Conservation (phyloP, 2,113 vertebrate species). For the Delphinus delphis region DNA sequence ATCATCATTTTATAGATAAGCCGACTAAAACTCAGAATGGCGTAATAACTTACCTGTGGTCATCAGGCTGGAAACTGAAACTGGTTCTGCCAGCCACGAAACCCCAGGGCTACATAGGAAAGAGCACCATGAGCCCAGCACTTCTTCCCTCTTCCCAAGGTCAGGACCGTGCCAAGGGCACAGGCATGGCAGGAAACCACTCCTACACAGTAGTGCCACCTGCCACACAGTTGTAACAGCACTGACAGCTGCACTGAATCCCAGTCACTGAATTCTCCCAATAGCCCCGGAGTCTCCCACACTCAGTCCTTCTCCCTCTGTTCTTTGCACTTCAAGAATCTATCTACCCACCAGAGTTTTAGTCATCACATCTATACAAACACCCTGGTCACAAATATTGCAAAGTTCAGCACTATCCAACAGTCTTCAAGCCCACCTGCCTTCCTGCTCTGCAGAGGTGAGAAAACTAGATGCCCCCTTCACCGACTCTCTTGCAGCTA, state of each 20-base stretch:
- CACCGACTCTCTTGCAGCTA: constrained; percentile 38
- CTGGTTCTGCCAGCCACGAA: not conserved
- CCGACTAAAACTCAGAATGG: not conserved
- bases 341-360: not conserved
- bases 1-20: not conserved
- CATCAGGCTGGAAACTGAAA: not conserved
- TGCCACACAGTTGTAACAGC: not conserved
- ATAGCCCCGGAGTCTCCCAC: not conserved
- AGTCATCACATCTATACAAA: not conserved
- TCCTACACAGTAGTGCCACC: not conserved
- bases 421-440: not conserved
- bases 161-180: not conserved
- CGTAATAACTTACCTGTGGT: not conserved
- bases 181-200: too few relatives aligned
- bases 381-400: not conserved
- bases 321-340: not conserved
- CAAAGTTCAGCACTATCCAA: not conserved
- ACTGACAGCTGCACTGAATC: not conserved
- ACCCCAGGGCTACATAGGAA: not conserved
- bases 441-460: not conserved
- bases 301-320: not conserved
- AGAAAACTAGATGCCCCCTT: not conserved
- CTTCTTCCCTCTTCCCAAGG: not conserved
- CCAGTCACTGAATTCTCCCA: not conserved
- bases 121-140: not conserved